These are phyloP conservation scores for Lasius platythorax DNA, from an alignment of 2,888 invertebrate species.

Conservation along the genomic window DNA sequence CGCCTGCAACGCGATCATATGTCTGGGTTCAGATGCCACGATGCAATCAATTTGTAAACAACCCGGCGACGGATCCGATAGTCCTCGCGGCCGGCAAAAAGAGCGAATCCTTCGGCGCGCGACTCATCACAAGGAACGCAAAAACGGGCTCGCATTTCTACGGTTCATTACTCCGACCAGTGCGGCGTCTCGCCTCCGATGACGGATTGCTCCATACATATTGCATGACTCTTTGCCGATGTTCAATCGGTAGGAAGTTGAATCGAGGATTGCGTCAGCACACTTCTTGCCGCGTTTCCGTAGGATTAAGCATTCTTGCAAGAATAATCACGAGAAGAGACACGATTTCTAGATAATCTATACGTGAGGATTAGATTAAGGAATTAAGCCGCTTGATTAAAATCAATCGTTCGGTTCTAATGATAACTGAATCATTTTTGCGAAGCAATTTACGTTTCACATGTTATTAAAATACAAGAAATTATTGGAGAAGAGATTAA, in stretches of 20 bases:
- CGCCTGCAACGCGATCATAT: conserved; percentile 9
- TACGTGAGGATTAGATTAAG: neutral
- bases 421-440: neutral
- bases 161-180: conserved; percentile 77
- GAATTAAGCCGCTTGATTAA: neutral
- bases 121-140: conserved; percentile 63
- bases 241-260: conserved; percentile 72
- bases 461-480: neutral
- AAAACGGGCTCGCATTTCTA: conserved; percentile 76
- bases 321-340: conserved; percentile 10
- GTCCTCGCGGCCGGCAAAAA: conserved; percentile 60
- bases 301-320: conserved; percentile 30
- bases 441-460: neutral
- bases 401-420: neutral
- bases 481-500: neutral
- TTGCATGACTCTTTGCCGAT: conserved; percentile 77
- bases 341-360: neutral
- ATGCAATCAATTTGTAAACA: conserved; percentile 75
- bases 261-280: conserved; percentile 54
- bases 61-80: conserved; percentile 49
- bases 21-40: conserved; percentile 48
- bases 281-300: conserved; percentile 59
- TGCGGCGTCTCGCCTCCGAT: conserved; percentile 69
- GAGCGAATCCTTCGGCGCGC: conserved; percentile 48
- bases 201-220: conserved; percentile 76